Evolutionary conservation across 2,797 vertebrate genomes (phyloP).

Genomic region (Ambastaia sidthimunki): DNA sequence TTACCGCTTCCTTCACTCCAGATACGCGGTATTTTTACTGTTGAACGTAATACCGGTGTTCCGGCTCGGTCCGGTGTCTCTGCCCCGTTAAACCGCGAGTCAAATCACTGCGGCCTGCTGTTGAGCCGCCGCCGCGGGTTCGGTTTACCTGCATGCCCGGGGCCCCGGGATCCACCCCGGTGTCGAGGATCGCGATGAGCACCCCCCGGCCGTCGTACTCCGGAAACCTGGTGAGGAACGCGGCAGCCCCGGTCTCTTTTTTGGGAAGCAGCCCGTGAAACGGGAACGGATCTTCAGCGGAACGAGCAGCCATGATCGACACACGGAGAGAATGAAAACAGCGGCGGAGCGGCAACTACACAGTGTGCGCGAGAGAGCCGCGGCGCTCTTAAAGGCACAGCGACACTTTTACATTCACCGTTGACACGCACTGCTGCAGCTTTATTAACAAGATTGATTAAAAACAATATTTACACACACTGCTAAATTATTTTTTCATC

Average conservation of each 20-base stretch:
- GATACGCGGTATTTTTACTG: no score
- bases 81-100: not conserved
- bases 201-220: conserved; percentile 93
- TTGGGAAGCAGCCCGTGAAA: conserved; percentile 95
- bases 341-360: conserved; percentile 57
- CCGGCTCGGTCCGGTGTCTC: not conserved
- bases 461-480: not conserved
- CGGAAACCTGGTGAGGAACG: conserved; percentile 89
- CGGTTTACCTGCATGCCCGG: conserved; percentile 94
- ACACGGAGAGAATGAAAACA: conserved; percentile 75
- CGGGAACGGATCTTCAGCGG: conserved; percentile 89
- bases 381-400: conserved; percentile 35
- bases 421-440: not conserved
- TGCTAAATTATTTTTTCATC: not conserved
- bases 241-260: conserved; percentile 93
- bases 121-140: conserved; percentile 55
- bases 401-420: not conserved
- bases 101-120: conserved; percentile 58
- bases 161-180: conserved; percentile 95
- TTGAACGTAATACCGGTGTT: not conserved
- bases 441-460: not conserved
- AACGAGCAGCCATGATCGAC: conserved; percentile 86
- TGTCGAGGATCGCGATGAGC: conserved; percentile 92
- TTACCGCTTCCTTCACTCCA: not conserved
- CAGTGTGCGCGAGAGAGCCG: conserved; percentile 21